A percentile compares a stretch with the other conserved stretches of the same genome.
These are phyloP conservation scores for Syrrhaptes paradoxus DNA, from an alignment of 2,113 vertebrate genomes.

Conservation along the genomic window DNA sequence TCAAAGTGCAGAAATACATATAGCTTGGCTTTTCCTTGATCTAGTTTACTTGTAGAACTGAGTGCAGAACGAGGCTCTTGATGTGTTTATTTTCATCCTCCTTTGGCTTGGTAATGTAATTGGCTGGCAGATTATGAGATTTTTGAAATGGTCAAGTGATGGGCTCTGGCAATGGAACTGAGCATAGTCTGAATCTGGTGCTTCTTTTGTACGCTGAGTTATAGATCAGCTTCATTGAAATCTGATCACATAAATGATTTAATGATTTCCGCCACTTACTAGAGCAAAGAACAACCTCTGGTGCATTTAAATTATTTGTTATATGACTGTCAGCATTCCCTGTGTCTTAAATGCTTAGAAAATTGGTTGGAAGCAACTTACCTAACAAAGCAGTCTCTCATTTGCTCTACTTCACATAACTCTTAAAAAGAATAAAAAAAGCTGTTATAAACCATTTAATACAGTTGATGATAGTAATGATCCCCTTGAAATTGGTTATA, in stretches of 20 bases:
- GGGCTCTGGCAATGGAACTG: not conserved
- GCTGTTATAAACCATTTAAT: conserved; percentile 46
- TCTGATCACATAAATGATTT: not conserved
- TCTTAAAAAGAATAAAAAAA: not conserved
- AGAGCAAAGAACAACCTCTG: not conserved
- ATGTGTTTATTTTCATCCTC: not conserved
- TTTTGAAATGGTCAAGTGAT: not conserved
- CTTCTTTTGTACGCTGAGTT: not conserved
- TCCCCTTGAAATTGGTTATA: conserved; percentile 59
- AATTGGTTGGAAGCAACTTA: conserved; percentile 34
- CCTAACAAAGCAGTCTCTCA: conserved; percentile 31
- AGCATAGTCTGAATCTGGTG: not conserved
- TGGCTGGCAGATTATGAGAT: not conserved
- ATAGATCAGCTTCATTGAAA: not conserved
- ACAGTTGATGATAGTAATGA: conserved; percentile 33
- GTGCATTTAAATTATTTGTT: conserved; percentile 37
- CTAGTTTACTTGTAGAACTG: not conserved
- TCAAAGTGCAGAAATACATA: not conserved
- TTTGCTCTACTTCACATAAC: conserved; percentile 37
- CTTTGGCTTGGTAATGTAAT: not conserved
- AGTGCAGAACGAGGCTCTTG: not conserved
- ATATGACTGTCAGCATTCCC: not conserved
- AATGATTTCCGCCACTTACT: not conserved
- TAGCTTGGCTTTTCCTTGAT: not conserved
- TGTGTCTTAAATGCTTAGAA: conserved; percentile 32